Base-by-base conservation (phyloP, 1,140 invertebrate genomes). In the Dinoponera quadriceps region DNA sequence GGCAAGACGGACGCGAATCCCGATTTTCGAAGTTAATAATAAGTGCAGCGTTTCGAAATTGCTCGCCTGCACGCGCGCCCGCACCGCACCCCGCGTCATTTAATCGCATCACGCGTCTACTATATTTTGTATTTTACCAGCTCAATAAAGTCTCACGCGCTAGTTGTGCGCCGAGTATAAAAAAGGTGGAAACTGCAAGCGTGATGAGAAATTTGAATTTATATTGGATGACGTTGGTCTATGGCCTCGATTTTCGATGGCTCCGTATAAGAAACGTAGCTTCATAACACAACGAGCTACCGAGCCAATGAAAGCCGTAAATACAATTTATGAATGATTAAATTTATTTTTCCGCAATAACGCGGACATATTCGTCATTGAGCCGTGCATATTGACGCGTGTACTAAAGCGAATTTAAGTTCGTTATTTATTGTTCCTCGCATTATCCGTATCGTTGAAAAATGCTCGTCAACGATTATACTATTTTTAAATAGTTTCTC, bases 141-240 rank as follows among this genome's bases (percentile, higher is more conserved):
- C 69, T 80, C 44, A 80, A 80, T 80, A 80, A 69, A 80, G 75
- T 69, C 51, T 69, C 51, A 33, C 38, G 22, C 27, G 44, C 65
- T 80, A 69, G 65, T 80, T 57, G 51, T 71, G 51, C 48, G 54
- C 33, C 65, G 25, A 57, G 65, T n/a, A 71, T 71, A 80, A 80
- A 80, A 78, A 78, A 80, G 51, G 29, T 69, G 65, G 75, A 51
- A 48, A 48, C 48, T 51, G 75, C 65, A 78, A 69, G 63, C 29
- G 75, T 80, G 75, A 80, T 80, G 51, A 71, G 69, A 80, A 80
- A 80, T 80, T 80, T 80, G 65, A 80, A 80, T 80, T 80, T 80
- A 80, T 80, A 80, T 80, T 80, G 75, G 65, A 57, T 71, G 51
- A 71, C 22, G 51, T 44, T 38, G 18, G 51, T 69, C 63, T 80